Evolutionary conservation across 2,797 vertebrate genomes (phyloP).

Genomic region (Leptodactylus fallax): DNA sequence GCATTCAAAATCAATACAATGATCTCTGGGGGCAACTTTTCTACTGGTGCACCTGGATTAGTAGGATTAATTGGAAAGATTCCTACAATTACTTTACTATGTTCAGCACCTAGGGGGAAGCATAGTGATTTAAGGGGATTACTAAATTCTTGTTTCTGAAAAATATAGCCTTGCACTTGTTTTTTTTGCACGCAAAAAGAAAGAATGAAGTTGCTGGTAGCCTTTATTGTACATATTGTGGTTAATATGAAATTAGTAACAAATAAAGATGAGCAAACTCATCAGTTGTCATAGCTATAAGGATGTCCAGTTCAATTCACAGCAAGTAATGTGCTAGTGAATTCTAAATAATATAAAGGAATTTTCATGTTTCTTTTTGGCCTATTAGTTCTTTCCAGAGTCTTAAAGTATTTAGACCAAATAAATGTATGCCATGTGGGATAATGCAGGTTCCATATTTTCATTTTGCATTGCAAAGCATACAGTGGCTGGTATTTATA

Average conservation of each 20-base stretch:
- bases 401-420: no score
- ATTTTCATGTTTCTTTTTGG: no score
- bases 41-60: conserved; percentile 48
- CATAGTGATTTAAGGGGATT: conserved; percentile 35
- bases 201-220: neutral
- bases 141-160: conserved; percentile 29
- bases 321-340: no score
- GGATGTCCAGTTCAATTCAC: no score
- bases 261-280: neutral
- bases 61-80: conserved; percentile 38
- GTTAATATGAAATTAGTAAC: neutral
- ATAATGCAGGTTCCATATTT: no score
- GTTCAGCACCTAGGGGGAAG: conserved; percentile 34
- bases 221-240: neutral
- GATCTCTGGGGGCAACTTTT: conserved; percentile 39
- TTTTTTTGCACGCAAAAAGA: neutral
- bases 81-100: conserved; percentile 41
- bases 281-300: no score
- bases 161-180: neutral
- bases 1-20: conserved; percentile 34
- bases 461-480: no score
- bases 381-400: no score
- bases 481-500: no score
- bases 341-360: no score
- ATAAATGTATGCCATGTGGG: no score